Evolutionary conservation across 2,888 invertebrate species (phyloP), one percentile per base, ranked within the genome.

Genomic region (Bedellia somnulentella): DNA sequence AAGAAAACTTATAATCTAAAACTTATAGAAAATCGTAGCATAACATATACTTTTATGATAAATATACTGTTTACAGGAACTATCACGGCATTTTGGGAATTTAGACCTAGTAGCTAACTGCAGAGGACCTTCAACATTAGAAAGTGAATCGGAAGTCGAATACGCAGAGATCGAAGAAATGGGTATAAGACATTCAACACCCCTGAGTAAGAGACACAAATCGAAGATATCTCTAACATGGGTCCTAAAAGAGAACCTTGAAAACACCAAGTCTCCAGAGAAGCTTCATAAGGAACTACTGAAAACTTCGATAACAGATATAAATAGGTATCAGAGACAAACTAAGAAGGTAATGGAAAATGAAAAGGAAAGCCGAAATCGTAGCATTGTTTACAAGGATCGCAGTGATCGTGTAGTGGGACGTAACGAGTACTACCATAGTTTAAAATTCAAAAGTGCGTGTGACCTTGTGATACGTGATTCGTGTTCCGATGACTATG

Each of bases 201-300:
- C 76, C 14, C 44, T 76, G 37, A 52, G 67, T 21, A 60, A 59
- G 25, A 52, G 70, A 14, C 73, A 73, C 44, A 71, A 73, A 42
- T 75, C 86, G 38, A 87, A 86, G 59, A 80, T 87, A 57, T 86
- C 87, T 33, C 71, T 87, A 33, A 86, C 86, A 30, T 87, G 88
- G 87, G 85, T 87, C 33, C 64, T 87, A 23, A 81, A 83, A 47
- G 83, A 84, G 40, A 81, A 83, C 43, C 70, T 80, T 28, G 79
- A 80, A 17, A 71, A 55, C 25, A 43, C 51, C 13, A 66, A 60
- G 40, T 34, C 50, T 9, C 47, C 52, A 4, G 30, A 38, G 5
- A 55, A 57, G 8, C 58, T 51, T 12, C 42, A 39, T 10, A 52
- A 54, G 13, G 52, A 53, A n/a, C 39, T 36, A 29, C 37, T 48